Conservation (phyloP, 2,888 invertebrate species). For the Xylota sylvarum region DNA sequence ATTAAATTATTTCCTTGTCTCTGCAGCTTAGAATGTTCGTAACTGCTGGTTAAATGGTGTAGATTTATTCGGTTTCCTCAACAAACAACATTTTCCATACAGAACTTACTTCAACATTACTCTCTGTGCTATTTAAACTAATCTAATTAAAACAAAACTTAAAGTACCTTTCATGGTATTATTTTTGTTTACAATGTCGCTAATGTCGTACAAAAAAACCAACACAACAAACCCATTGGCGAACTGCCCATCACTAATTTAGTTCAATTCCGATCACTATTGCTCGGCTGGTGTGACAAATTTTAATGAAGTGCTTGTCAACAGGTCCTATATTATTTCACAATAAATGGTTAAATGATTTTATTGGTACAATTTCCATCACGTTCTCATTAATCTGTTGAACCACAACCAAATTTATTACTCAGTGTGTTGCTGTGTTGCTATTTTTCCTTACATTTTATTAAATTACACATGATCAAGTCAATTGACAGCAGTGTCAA, state of each 20-base stretch:
- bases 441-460: background rate
- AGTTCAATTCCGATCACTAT: slow-evolving; percentile 11
- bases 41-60: too few relatives aligned
- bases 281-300: background rate
- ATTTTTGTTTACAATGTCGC: background rate
- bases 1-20: too few relatives aligned
- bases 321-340: slow-evolving; percentile 6
- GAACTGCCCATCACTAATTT: slow-evolving; percentile 7
- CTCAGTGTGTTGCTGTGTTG: slow-evolving; percentile 10
- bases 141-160: too few relatives aligned
- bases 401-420: slow-evolving; percentile 37
- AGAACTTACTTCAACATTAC: too few relatives aligned
- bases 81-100: too few relatives aligned
- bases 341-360: slow-evolving; percentile 28
- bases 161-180: too few relatives aligned
- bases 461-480: slow-evolving; percentile 38
- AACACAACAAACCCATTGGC: background rate
- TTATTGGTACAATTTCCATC: slow-evolving; percentile 46
- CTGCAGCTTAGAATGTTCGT: too few relatives aligned
- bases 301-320: slow-evolving; percentile 24
- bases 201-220: background rate
- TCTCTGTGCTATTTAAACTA: too few relatives aligned
- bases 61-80: too few relatives aligned
- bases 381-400: slow-evolving; percentile 37
- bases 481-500: slow-evolving; percentile 30